Evolutionary conservation across 2,888 invertebrate genomes (phyloP).

Genomic region (Plemyria rubiginata): DNA sequence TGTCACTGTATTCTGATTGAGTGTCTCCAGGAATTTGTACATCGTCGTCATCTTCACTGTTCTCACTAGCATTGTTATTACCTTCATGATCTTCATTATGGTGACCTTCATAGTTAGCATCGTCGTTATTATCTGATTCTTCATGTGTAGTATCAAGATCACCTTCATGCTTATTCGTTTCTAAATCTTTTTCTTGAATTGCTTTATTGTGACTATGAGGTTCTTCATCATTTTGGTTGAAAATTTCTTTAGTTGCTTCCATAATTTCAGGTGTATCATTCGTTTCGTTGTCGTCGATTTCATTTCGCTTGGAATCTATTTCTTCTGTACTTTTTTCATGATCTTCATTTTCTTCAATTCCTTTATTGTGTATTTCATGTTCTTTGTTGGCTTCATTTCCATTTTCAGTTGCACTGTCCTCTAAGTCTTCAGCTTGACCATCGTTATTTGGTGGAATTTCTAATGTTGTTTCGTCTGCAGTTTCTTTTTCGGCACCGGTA

Average conservation of each 20-base stretch:
- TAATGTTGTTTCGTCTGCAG: conserved; percentile 38
- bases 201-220: conserved; percentile 19
- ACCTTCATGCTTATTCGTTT: conserved; percentile 31
- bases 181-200: conserved; percentile 20
- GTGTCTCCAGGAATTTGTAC: conserved; percentile 80
- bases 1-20: conserved; percentile 73
- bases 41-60: conserved; percentile 84
- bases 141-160: conserved; percentile 28
- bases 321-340: conserved; percentile 18
- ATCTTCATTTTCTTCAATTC: conserved; percentile 32
- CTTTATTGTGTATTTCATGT: conserved; percentile 29
- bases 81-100: conserved; percentile 62
- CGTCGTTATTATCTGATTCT: conserved; percentile 26
- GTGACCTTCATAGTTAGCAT: conserved; percentile 41
- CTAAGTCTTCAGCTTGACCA: conserved; percentile 33
- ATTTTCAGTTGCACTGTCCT: conserved; percentile 38
- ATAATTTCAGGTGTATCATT: conserved; percentile 14
- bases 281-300: conserved; percentile 7
- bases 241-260: conserved; percentile 4
- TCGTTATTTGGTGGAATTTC: conserved; percentile 29
- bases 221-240: neutral
- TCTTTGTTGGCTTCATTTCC: conserved; percentile 26
- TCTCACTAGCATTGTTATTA: conserved; percentile 65
- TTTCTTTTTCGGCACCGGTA: conserved; percentile 32
- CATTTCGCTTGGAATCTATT: conserved; percentile 20